Evolutionary conservation across 2,113 vertebrate genomes (phyloP), one percentile per base, ranked within the genome.

Genomic region (Tor tambroides): DNA sequence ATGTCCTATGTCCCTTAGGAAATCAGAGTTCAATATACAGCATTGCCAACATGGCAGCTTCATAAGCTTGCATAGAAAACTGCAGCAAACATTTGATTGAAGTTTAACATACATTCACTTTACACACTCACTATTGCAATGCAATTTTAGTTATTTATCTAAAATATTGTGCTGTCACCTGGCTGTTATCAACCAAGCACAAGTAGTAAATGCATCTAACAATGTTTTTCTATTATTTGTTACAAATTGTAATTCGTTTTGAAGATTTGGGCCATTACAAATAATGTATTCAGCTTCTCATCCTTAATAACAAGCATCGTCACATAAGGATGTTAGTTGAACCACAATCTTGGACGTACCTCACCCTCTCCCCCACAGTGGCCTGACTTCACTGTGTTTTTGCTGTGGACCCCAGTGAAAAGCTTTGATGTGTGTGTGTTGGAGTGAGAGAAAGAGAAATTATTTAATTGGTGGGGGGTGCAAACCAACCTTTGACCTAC

Each of bases 361-460:
- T 69, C 65, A 35, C 65, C 71, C 35, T 35, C 38, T 74, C 38
- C 72, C 38, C 38, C 4, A 8, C 72, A 75, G 23, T 75, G 10
- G 23, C 23, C 23, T 14, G 71, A n/a, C 71, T 41, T 3, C 67
- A 75, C 21, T 46, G 71, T 75, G 23, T 75, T 43, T n/a, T 75
- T 8, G 21, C 5, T n/a, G 35, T 43, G 28, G 92, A 91, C 92
- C 92, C 91, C 92, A 93, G 91, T 30, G 89, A 88, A 93, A 93
- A 91, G 90, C 43, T 26, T 49, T 49, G 23, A 28, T 49, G 87
- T 88, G 90, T 93, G 91, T 43, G 23, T 43, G 46, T 77, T 10
- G 63, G 71, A 41, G 23, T 21, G 59, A 74, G 41, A 56, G 6
- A 85, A 76, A 49, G 69, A 49, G 6, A 72, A 35, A 35, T 32